Percentiles rank a stretch among this genome's conserved stretches.
phyloP scores from a whole-genome alignment of 1,140 invertebrate genomes.

The Calliphora vicina region DNA sequence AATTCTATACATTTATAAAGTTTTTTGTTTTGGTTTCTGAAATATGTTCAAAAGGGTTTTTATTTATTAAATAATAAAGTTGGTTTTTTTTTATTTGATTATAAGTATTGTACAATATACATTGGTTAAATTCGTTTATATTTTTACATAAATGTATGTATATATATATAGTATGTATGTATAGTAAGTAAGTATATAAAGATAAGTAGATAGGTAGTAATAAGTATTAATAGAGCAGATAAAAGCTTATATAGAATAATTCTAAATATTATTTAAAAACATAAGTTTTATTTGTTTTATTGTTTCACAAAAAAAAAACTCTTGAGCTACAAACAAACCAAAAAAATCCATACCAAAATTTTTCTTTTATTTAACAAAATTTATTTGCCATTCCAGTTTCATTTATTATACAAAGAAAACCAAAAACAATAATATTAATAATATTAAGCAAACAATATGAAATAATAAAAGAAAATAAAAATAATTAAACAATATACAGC shows the following conservation, averaged over 20 bases:
- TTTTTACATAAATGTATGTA: background rate
- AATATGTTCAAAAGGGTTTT: background rate
- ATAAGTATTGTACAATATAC: background rate
- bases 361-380: background rate
- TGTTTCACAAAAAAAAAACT: background rate
- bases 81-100: background rate
- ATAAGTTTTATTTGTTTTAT: too few relatives aligned
- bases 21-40: too few relatives aligned
- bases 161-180: background rate
- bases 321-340: background rate
- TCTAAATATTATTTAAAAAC: too few relatives aligned
- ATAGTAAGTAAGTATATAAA: background rate
- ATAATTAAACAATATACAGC: constrained; percentile 1
- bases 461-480: background rate
- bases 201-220: background rate
- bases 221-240: background rate
- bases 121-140: background rate
- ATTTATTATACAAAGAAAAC: background rate
- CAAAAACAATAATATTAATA: background rate
- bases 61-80: background rate
- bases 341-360: background rate
- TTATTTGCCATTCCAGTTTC: background rate
- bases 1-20: background rate
- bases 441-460: background rate
- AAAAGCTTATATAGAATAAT: background rate